Evolutionary conservation across 2,888 invertebrate species (phyloP), one percentile per base, ranked within the genome.

Genomic region (Ectemnius lituratus): DNA sequence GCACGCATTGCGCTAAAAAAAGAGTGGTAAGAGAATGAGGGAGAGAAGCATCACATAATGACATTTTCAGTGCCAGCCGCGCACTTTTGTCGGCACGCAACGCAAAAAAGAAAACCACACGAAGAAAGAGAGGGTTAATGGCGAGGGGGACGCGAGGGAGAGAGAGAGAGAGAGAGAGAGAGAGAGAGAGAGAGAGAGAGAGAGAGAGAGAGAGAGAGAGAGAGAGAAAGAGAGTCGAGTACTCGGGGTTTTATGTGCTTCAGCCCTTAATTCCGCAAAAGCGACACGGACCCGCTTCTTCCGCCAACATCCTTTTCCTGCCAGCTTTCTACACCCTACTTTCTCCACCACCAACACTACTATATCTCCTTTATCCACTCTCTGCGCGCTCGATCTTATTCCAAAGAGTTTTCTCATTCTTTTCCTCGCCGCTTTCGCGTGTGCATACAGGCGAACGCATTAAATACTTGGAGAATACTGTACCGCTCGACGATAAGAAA

Each of bases 211-310:
- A n/a, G 70, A 37, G 47, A 63, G 47, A 46, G 52, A 14, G 46
- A 59, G 65, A 37, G 72, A 64, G 64, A 60, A 49, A 60, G 66
- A 68, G 65, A 79, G 72, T 77, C 73, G 74, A 76, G 76, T 74
- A 75, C 77, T 70, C 62, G 65, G 62, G 65, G 75, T 76, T 84
- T 84, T 85, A 80, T 75, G 80, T 77, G 80, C 77, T 84, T 81
- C 78, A 81, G 73, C 76, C 79, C 80, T 85, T 85, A 85, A 85
- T 85, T 85, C 81, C 75, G 78, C 77, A 83, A 84, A 37, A 85
- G 80, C 76, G 72, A 80, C 79, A 78, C 73, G 59, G 59, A 45
- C 68, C 23, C 61, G 46, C 60, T 73, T 70, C 73, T 69, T 66
- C 66, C 63, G 37, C 14, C 66, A 52, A 63, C 72, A 61, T 77